Conservation (phyloP, 2,888 invertebrate species). For the Campoletis raptor region DNA sequence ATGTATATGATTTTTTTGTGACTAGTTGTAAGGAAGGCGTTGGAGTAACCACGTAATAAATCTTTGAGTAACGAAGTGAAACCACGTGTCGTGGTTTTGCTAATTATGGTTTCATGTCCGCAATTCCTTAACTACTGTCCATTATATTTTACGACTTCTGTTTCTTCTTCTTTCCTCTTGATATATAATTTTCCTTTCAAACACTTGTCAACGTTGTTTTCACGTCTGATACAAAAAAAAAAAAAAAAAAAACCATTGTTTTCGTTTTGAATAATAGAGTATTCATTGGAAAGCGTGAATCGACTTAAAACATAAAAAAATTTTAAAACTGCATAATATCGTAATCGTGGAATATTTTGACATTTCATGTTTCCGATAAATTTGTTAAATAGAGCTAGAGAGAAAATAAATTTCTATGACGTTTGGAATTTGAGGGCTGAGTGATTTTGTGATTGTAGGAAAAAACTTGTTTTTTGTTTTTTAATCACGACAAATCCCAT, state of each 20-base stretch:
- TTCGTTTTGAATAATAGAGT: neutral
- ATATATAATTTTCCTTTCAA: neutral
- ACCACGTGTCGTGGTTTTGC: slow-evolving; percentile 66
- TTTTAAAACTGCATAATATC: neutral
- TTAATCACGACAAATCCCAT: neutral
- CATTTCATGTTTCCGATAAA: neutral
- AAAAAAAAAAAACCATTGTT: neutral
- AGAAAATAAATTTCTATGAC: neutral
- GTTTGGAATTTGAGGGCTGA: neutral
- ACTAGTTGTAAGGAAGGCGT: neutral
- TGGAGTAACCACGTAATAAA: slow-evolving; percentile 69
- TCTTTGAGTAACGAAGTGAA: slow-evolving; percentile 70
- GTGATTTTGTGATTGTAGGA: neutral
- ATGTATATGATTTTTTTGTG: neutral
- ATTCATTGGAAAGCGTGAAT: neutral
- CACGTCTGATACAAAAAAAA: neutral
- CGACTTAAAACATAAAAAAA: neutral
- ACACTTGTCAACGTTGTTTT: neutral
- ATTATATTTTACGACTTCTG: slow-evolving; percentile 42
- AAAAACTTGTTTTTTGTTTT: neutral
- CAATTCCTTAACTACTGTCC: slow-evolving; percentile 54
- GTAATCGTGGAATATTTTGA: neutral
- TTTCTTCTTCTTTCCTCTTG: neutral
- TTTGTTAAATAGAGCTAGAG: neutral
- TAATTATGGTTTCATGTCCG: slow-evolving; percentile 66